Percentiles rank a stretch among this genome's conserved stretches.
Conservation (phyloP, 2,797 vertebrate genomes). For the Brachyrhaphis roseni region DNA sequence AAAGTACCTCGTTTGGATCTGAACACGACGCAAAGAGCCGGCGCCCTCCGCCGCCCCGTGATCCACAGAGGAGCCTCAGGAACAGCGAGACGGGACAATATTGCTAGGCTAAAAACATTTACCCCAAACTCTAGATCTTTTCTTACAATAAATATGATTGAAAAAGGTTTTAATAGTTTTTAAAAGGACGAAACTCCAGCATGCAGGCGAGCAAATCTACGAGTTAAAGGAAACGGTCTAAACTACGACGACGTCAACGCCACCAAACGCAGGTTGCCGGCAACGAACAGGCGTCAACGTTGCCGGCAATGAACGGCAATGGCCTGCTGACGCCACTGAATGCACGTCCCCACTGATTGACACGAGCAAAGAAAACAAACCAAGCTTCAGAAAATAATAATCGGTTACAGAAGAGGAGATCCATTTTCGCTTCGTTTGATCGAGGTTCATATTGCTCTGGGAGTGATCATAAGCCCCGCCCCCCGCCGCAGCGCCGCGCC, state of each 20-base stretch:
- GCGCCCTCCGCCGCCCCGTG: conserved; percentile 5
- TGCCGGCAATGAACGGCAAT: too few relatives aligned
- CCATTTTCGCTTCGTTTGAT: conserved; percentile 73
- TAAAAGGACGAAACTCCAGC: conserved; percentile 79
- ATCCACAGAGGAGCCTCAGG: conserved; percentile 69
- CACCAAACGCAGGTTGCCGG: conserved; percentile 78
- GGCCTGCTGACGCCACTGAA: too few relatives aligned
- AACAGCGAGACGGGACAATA: conserved; percentile 78
- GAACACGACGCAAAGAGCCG: conserved; percentile 65
- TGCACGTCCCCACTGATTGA: conserved; percentile 99
- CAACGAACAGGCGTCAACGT: too few relatives aligned
- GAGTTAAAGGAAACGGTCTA: conserved; percentile 73
- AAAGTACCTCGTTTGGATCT: conserved; percentile 87
- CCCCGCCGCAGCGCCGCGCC: conserved; percentile 15
- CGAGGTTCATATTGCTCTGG: conserved; percentile 81
- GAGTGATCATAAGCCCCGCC: conserved; percentile 34
- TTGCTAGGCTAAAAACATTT: conserved; percentile 82
- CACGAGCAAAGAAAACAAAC: conserved; percentile 83
- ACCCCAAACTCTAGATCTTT: conserved; percentile 62
- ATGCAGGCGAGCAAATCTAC: conserved; percentile 84
- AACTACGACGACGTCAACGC: conserved; percentile 64
- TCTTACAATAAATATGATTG: conserved; percentile 83
- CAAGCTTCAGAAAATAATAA: conserved; percentile 22
- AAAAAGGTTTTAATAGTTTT: conserved; percentile 49
- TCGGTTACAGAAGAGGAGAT: conserved; percentile 71